A percentile compares a stretch with the other conserved stretches of the same genome.
These are phyloP conservation scores for Pteropus rufus DNA, from an alignment of 2,797 vertebrate genomes.

Conservation along the genomic window DNA sequence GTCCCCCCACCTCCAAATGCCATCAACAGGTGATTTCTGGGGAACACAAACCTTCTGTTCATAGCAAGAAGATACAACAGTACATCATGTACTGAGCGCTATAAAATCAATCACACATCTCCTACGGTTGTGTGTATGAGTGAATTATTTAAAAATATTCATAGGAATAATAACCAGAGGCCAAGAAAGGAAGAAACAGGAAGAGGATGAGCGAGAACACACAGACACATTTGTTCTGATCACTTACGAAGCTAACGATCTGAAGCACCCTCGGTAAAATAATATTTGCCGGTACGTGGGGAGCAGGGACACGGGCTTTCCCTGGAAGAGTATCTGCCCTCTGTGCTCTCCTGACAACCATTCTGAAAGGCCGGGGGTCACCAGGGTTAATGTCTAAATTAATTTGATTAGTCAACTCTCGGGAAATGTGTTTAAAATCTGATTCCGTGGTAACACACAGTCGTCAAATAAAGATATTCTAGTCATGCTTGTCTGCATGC, in stretches of 20 bases:
- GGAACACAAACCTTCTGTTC: background rate
- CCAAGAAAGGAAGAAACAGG: background rate
- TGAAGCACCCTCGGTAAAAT: background rate
- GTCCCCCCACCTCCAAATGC: no score
- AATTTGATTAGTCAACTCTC: background rate
- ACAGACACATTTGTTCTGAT: background rate
- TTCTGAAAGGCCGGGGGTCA: background rate
- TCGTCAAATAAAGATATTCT: background rate
- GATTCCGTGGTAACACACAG: background rate
- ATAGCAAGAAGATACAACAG: background rate
- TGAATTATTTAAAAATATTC: background rate
- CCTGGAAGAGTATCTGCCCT: background rate
- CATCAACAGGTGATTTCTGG: rapidly evolving
- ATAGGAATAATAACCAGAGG: background rate
- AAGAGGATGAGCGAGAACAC: background rate
- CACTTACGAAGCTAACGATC: background rate
- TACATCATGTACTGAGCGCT: background rate
- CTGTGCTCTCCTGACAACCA: no score
- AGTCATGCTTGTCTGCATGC: no score
- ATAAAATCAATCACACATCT: background rate
- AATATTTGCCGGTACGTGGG: background rate
- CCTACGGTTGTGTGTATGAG: background rate
- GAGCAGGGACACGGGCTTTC: rapidly evolving
- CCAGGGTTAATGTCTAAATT: background rate
- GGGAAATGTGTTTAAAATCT: background rate